phyloP scores from a whole-genome alignment of 2,113 vertebrate genomes.

The Austrofundulus limnaeus region DNA sequence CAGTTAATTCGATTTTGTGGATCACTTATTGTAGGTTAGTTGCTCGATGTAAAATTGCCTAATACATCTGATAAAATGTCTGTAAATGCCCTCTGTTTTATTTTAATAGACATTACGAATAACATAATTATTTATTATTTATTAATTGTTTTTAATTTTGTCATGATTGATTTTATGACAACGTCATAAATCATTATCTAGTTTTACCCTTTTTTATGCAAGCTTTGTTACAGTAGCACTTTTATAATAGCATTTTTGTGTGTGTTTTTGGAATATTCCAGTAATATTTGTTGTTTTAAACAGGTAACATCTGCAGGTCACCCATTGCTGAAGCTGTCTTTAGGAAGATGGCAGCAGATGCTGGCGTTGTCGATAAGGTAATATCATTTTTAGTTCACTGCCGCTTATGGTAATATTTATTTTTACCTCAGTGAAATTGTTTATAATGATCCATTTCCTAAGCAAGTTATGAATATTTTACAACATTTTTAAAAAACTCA shows the following conservation, averaged over 20 bases:
- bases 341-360: conserved; percentile 87
- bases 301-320: conserved; percentile 96
- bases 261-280: not conserved
- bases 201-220: too few relatives aligned
- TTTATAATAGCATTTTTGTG: too few relatives aligned
- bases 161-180: too few relatives aligned
- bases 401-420: not conserved
- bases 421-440: not conserved
- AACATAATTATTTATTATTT: too few relatives aligned
- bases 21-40: not conserved
- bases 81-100: too few relatives aligned
- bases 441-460: not conserved
- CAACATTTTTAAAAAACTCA: too few relatives aligned
- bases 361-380: conserved; percentile 84
- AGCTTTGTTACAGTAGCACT: too few relatives aligned
- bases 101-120: too few relatives aligned
- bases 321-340: conserved; percentile 98
- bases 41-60: too few relatives aligned
- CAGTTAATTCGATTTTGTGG: not conserved
- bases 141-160: too few relatives aligned
- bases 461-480: not conserved
- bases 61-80: too few relatives aligned
- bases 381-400: conserved; percentile 8
- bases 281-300: conserved; percentile 57
- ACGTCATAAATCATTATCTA: too few relatives aligned